Evolutionary conservation across 2,113 vertebrate species (phyloP), one percentile per base, ranked within the genome.

Genomic region (Eolophus roseicapilla): DNA sequence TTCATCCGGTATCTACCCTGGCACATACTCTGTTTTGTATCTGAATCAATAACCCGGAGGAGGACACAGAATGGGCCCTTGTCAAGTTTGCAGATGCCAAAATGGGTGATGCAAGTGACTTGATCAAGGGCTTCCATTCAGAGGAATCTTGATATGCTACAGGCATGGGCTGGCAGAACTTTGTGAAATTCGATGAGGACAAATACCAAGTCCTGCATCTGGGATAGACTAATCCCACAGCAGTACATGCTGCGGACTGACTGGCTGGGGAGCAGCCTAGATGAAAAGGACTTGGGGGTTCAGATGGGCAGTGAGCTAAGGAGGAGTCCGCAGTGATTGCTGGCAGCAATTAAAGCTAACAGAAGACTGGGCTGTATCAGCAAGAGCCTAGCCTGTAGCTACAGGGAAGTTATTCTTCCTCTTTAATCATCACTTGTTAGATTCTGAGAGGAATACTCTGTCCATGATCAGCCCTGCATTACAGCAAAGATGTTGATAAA

Each of bases 311-410:
- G 52, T 23, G 9, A 81, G 47, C 68, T 63, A 76, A 64, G 47
- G 15, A 7, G 1, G 3, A 82, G 18, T 29, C 20, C 47, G 55
- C 59, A 64, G 62, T 0, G 0, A 59, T 47, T 0, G 0, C 23
- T 35, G 57, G 49, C 47, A 86, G 73, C 76, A 92, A 4, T 3
- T 23, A 53, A 69, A 21, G 60, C 24, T 35, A 59, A 53, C 31
- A 77, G 52, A 29, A 82, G 39, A 37, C 57, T 20, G 31, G 17
- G 57, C 35, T 73, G 53, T 25, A 81, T 15, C 71, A 69, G 11
- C 44, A 88, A 47, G 8, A 80, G 16, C 18, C 27, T 31, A 49
- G 31, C 14, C n/a, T 1, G 1, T 3, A 57, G 55, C 17, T 0
- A 20, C 17, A 47, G 27, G 29, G 31, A 67, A 83, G 76, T 44